Evolutionary conservation across 2,888 invertebrate genomes (phyloP), one percentile per base, ranked within the genome.

Genomic region (Pantelozetes paolii): DNA sequence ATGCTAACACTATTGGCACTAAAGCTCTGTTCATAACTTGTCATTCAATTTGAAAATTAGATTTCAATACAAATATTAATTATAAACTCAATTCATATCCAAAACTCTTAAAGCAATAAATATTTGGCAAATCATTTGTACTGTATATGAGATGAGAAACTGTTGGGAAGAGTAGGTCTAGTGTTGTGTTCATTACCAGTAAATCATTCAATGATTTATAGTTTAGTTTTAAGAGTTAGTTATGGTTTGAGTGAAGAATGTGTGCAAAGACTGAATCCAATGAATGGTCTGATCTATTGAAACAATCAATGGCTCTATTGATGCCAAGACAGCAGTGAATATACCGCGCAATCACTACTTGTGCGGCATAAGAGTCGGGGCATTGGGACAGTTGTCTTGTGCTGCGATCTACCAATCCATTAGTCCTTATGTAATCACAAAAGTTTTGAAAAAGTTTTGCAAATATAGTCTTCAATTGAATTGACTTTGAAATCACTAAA

Each of bases 281-380:
- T 62, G 62, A 32, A 62, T 62, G 30, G 15, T 32, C 26, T 36
- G 32, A 26, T 62, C 32, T 57, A 62, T 62, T 62, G 30, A 5
- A 18, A 62, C 62, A 62, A 62, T 62, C 62, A 62, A 62, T 62
- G 62, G 8, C 62, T 62, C 32, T 62, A 62, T 62, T 62, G 62
- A 62, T 62, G 32, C 6, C 62, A 62, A 62, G 18, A 45, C 6
- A 9, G 45, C 2, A 15, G 45, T 18, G 45, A 45, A 45, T 45
- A 45, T 15, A 15, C 45, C 11, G 45, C 45, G 45, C 45, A 45
- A 45, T 11, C 18, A 9, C 11, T 45, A 6, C 18, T 45, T 45
- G 45, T 15, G 18, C 45, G 11, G 11, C 6, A 36, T 5, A 8
- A 36, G 36, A 36, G 11, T 36, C 45, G 45, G 15, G 15, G 45